Base-by-base conservation (phyloP, 35 echinoderm and acorn worm species). In the Anneissia japonica region DNA sequence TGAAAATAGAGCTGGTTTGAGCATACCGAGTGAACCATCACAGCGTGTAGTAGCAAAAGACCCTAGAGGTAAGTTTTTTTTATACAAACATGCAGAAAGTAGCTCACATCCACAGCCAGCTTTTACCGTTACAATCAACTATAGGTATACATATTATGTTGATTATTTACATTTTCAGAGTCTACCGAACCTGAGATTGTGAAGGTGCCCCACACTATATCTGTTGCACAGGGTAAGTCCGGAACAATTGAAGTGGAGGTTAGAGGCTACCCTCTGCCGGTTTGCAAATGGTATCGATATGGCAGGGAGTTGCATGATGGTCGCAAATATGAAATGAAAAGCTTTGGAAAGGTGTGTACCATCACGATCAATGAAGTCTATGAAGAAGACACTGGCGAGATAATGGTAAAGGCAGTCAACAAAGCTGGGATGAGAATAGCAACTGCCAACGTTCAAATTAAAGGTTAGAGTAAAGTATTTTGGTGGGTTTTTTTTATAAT, bases 341-440 rank as follows among this genome's bases (percentile, higher is more conserved):
- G 75, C 32, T 74, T 82, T 37, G 96, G 92, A 46, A 87, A 93
- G 75, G 76, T 92, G 79, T 89, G 94, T 43, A 91, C 83, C 4
- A 83, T 99, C 14, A 88, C 86, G 29, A 91, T 91, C 77, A 91
- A 89, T 78, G 92, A 99, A n/a, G 86, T 99, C 26, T 99, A 83
- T 74, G 84, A 91, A 41, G 92, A 94, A 40, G 96, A 99, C 38
- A 85, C 87, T 46, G 96, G 96, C 39, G 92, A 94, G 21, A 91
- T 91, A 73, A 86, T 87, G 5, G 96, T 93, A 38, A 93, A 90
- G 79, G 92, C 81, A 74, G 41, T 82, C 56, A 99, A 99, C 86
- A 87, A 88, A 75, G 90, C 82, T 9, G 96, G 91, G 13, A 89
- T 89, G n/a, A 89, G 89, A n/a, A 86, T 80, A 32, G 87, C 83